Base-by-base conservation (phyloP, 2,888 invertebrate species). In the Mythimna loreyi region DNA sequence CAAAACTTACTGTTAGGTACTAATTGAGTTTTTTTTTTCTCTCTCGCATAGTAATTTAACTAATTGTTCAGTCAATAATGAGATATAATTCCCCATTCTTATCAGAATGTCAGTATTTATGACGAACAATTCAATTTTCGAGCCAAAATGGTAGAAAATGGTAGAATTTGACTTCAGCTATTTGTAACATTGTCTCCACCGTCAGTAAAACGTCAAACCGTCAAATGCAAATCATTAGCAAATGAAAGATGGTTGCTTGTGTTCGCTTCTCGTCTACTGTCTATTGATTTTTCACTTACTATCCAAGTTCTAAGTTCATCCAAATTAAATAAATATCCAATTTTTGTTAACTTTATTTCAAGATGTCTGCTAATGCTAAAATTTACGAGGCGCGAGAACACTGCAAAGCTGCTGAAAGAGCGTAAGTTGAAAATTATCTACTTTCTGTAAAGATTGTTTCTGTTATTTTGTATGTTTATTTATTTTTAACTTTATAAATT, bases 371-470 rank as follows among this genome's bases (percentile, higher is more conserved):
- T 9, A 97, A 98, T 93, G 86, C 93, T 9, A 97, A 98, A 93
- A 92, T 97, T 67, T 97, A 97, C 76, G 98, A 98, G 94, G 98
- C 97, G 13, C 96, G 97, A 82, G 98, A 98, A 88, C 97, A 98
- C 85, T 97, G 98, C 86, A 97, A 97, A 85, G 96, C 97, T 82
- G 99, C 98, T 0, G 98, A 99, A 88, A 98, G 98, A 96, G 97
- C 97, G 98, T 98, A 94, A 94, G 92, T 92, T 56, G 21, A 68
- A 64, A 33, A 40, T 16, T 9, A 25, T 4, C 11, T 28, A 21
- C 21, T 47, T 62, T 19, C 50, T 47, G 47, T 36, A 21, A 1
- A 16, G 19, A 49, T 43, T 36, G 13, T 7, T 49, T 53, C 19
- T 45, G 8, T 23, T 45, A 25, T 45, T 55, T 19, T 58, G 53